Percentiles rank a stretch among this genome's conserved stretches.
Conservation (phyloP, 2,888 invertebrate species). For the Dicranocentrus wangi region DNA sequence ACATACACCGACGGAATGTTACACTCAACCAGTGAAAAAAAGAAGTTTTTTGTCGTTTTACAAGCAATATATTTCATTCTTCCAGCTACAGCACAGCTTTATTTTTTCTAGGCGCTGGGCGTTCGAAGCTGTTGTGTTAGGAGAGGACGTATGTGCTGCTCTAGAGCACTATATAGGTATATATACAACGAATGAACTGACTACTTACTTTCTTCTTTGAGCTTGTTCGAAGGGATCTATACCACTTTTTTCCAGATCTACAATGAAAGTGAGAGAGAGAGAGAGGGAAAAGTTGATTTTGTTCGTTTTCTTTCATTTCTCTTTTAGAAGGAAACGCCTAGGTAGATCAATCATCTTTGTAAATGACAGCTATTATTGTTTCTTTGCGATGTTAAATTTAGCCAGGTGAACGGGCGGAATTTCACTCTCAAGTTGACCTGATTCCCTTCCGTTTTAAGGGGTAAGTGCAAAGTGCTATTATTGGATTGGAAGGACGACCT, state of each 20-base stretch:
- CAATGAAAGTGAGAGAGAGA: slow-evolving; percentile 5
- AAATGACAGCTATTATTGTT: slow-evolving; percentile 35
- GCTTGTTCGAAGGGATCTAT: neutral
- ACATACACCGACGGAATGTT: too few species aligned
- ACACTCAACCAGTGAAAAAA: slow-evolving; percentile 3
- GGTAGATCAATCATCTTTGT: slow-evolving; percentile 48
- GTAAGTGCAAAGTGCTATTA: slow-evolving; percentile 5
- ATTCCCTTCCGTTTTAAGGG: neutral
- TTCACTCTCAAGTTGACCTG: slow-evolving; percentile 7
- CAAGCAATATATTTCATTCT: slow-evolving; percentile 13
- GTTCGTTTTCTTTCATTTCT: slow-evolving; percentile 15
- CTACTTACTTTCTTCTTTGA: neutral
- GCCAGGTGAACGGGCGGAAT: slow-evolving; percentile 1
- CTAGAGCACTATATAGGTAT: too few species aligned
- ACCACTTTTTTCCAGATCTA: slow-evolving; percentile 16
- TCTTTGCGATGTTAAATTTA: slow-evolving; percentile 18
- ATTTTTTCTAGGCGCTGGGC: too few species aligned
- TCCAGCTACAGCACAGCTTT: neutral
- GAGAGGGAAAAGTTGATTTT: slow-evolving; percentile 5
- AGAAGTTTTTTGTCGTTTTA: slow-evolving; percentile 9
- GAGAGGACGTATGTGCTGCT: too few species aligned
- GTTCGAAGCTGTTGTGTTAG: too few species aligned
- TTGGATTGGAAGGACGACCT: neutral
- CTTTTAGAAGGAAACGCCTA: slow-evolving; percentile 27
- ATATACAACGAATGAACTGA: too few species aligned